phyloP scores from a whole-genome alignment of 2,888 invertebrate genomes.

The Pseudeuparius sepicola region DNA sequence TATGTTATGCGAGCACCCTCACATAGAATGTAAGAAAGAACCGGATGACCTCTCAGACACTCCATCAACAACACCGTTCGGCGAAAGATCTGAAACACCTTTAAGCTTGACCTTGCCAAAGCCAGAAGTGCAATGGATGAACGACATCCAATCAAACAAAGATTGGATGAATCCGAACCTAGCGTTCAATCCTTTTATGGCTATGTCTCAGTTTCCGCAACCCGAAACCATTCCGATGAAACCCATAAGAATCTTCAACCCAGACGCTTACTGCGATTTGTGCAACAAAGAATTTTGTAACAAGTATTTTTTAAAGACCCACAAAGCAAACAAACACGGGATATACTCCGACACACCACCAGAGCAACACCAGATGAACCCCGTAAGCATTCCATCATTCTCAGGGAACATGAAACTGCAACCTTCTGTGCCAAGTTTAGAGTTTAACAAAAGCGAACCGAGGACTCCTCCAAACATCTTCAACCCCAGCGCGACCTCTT shows the following conservation, averaged over 20 bases:
- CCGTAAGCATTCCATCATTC: constrained; percentile 33
- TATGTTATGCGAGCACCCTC: constrained; percentile 33
- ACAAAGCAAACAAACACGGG: constrained; percentile 95
- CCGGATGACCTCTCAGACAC: constrained; percentile 30
- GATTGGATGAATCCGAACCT: constrained; percentile 37
- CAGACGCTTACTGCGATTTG: constrained; percentile 92
- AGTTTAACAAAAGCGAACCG: constrained; percentile 31
- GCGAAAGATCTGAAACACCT: constrained; percentile 29
- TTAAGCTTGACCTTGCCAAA: constrained; percentile 31
- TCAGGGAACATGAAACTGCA: constrained; percentile 34
- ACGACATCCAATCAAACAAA: constrained; percentile 35
- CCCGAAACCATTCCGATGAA: constrained; percentile 36
- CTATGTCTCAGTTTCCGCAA: constrained; percentile 36
- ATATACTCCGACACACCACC: constrained; percentile 52
- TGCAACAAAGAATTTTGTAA: constrained; percentile 99
- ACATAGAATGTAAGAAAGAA: constrained; percentile 34
- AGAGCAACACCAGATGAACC: constrained; percentile 24
- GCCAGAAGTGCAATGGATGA: constrained; percentile 35
- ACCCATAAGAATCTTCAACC: constrained; percentile 83
- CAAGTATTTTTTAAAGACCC: constrained; percentile 95
- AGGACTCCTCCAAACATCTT: constrained; percentile 27
- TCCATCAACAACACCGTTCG: constrained; percentile 22
- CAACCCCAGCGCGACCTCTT: constrained; percentile 30
- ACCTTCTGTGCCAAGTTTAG: constrained; percentile 34
- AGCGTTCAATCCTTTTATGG: constrained; percentile 35